Evolutionary conservation across 2,888 invertebrate genomes (phyloP).

Genomic region (Monoplex corrugatus): DNA sequence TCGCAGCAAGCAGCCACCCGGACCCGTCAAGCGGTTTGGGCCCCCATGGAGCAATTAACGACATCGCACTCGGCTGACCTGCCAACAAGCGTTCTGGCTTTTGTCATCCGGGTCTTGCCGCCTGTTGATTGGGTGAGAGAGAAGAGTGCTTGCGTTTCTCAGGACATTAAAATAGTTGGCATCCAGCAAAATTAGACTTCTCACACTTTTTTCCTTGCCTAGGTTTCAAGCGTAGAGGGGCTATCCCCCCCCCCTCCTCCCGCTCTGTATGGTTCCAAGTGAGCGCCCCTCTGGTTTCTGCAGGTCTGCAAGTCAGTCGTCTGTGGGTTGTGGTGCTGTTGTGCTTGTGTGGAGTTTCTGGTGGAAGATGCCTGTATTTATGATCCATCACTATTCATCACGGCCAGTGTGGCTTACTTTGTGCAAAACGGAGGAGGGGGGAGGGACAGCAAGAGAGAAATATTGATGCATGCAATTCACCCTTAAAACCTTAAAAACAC

Average conservation of each 20-base stretch:
- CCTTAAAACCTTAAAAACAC: too few species aligned
- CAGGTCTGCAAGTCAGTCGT: too few species aligned
- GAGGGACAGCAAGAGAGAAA: not conserved
- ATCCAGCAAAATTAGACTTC: not conserved
- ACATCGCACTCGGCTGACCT: not conserved
- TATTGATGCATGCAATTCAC: too few species aligned
- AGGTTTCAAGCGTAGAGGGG: not conserved
- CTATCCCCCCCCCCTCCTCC: too few species aligned
- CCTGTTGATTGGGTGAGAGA: conserved; percentile 15
- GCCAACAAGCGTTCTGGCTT: conserved; percentile 31
- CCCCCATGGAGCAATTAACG: not conserved
- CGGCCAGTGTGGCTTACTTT: too few species aligned
- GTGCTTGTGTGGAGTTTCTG: too few species aligned
- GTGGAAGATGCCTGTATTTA: too few species aligned
- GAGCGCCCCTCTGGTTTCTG: too few species aligned
- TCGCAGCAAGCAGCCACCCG: not conserved
- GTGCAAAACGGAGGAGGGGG: not conserved
- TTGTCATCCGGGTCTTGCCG: conserved; percentile 19
- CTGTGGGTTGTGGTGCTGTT: too few species aligned
- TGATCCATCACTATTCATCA: too few species aligned
- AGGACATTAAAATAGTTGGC: conserved; percentile 27
- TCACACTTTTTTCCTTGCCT: not conserved
- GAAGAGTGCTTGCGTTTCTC: not conserved
- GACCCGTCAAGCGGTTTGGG: not conserved
- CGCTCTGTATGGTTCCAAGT: too few species aligned